Evolutionary conservation across 2,888 invertebrate genomes (phyloP), one percentile per base, ranked within the genome.

Genomic region (Crematogaster levior): DNA sequence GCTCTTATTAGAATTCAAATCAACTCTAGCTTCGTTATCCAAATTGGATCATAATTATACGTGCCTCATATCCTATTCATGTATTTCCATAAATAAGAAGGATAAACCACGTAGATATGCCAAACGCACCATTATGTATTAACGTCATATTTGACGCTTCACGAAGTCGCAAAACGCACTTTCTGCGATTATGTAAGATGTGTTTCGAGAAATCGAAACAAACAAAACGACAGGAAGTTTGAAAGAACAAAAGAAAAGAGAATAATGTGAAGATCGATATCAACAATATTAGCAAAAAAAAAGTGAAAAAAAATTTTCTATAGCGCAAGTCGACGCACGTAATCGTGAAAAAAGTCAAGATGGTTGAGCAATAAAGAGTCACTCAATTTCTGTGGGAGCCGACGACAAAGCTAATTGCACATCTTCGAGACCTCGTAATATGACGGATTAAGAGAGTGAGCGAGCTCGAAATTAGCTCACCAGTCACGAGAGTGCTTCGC

Each of bases 371-470:
- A 77, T 56, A 73, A 81, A 81, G 77, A 83, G 82, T 65, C 60
- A 51, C 70, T 83, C 75, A 73, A 61, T 40, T 48, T 27, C 24
- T 53, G 37, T 58, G 30, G 46, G 65, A 37, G 30, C 27, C 51
- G n/a, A 51, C 60, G 53, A 73, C 86, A 84, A 86, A 86, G 86
- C 84, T 83, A 84, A 86, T 84, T 86, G 77, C 77, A 58, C 80
- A 68, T 61, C 75, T 81, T 65, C 63, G 46, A 80, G 74, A 72
- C 82, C 68, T 60, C 53, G 84, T 74, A 65, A 79, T 75, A 70
- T 70, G 79, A 82, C 81, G 80, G 80, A 87, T 86, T 86, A 85
- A 82, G 77, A 80, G 81, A 40, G 68, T 43, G 43, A 43, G 37
- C 56, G 27, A 21, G 21, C 34, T 60, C 43, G 43, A 66, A 81